These are phyloP conservation scores for Seira sanloemensis DNA, from an alignment of 2,888 invertebrate genomes.

Conservation along the genomic window DNA sequence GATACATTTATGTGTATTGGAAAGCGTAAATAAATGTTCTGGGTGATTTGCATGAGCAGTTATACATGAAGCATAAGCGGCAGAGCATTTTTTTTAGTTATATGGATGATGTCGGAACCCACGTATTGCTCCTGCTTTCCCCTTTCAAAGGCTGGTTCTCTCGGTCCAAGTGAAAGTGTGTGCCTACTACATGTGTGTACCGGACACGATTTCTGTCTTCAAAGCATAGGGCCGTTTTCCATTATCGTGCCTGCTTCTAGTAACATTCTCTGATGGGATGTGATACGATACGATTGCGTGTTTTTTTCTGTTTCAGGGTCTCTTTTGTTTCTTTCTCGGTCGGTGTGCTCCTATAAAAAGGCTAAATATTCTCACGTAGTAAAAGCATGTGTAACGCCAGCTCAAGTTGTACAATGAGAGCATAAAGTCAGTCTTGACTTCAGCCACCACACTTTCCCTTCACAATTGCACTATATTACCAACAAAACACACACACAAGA, in stretches of 20 bases:
- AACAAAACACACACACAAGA: too few species aligned
- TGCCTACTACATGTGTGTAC: not conserved
- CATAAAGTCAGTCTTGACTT: not conserved
- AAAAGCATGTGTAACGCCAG: not conserved
- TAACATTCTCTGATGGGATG: slow-evolving; percentile 14
- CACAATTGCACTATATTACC: too few species aligned
- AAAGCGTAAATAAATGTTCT: too few species aligned
- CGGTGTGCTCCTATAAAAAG: not conserved
- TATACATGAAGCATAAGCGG: too few species aligned
- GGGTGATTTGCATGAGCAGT: too few species aligned
- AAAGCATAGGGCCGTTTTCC: not conserved
- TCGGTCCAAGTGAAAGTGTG: not conserved
- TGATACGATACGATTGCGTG: slow-evolving; percentile 13
- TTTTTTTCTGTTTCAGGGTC: not conserved
- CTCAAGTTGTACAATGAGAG: not conserved
- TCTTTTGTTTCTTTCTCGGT: not conserved
- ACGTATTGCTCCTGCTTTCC: not conserved
- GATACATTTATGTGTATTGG: too few species aligned
- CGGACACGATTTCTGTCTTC: not conserved
- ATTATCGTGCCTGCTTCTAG: not conserved
- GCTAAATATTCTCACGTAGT: slow-evolving; percentile 19
- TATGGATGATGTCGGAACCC: too few species aligned
- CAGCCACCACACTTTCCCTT: not conserved
- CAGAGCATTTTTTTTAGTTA: not conserved
- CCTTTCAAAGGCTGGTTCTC: not conserved